Percentiles rank a stretch among this genome's conserved stretches.
These are phyloP conservation scores for Aproaerema taeniolella DNA, from an alignment of 2,888 invertebrate genomes.

Conservation along the genomic window DNA sequence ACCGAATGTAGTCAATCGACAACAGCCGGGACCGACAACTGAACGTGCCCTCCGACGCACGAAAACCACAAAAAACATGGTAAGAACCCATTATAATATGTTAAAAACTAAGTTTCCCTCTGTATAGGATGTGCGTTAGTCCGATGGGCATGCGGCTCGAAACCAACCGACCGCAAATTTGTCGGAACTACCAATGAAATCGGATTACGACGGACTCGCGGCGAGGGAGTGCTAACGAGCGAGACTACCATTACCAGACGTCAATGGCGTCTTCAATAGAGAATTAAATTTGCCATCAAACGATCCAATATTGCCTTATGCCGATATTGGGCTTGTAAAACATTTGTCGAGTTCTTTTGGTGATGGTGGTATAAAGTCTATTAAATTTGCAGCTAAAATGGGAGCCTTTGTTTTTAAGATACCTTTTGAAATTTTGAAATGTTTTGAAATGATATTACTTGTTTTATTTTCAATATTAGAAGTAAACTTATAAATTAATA, in stretches of 20 bases:
- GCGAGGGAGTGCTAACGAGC: constrained; percentile 59
- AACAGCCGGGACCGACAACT: no score
- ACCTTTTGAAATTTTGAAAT: neutral
- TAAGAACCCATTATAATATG: no score
- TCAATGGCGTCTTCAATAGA: constrained; percentile 41
- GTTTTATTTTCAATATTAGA: neutral
- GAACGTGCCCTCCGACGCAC: no score
- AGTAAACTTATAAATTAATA: neutral
- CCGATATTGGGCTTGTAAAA: constrained; percentile 5
- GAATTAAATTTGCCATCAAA: constrained; percentile 40
- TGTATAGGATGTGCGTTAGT: no score
- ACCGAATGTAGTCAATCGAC: no score
- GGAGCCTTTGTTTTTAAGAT: neutral
- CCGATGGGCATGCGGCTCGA: constrained; percentile 31
- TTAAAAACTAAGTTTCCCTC: no score
- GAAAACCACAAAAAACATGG: no score
- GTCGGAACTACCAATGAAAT: constrained; percentile 67
- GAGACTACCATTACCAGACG: constrained; percentile 52
- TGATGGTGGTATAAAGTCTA: neutral
- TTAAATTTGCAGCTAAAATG: neutral
- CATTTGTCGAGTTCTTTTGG: neutral
- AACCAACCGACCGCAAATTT: constrained; percentile 68
- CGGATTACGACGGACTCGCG: constrained; percentile 58
- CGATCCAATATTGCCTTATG: constrained; percentile 28
- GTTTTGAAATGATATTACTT: neutral